Conservation (phyloP, 2,888 invertebrate species). For the Diaperis boleti region DNA sequence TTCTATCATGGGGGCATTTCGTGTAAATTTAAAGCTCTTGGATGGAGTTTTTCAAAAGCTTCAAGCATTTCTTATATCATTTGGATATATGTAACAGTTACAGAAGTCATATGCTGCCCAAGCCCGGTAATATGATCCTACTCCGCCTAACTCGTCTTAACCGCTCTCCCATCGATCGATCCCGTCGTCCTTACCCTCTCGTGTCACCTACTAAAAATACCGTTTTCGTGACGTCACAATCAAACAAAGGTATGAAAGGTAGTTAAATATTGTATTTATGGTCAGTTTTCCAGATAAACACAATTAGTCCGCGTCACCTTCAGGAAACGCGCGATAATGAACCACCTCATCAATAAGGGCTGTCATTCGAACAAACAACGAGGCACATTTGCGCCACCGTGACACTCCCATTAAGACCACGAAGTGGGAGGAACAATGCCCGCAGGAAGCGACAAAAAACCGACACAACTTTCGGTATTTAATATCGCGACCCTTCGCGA, state of each 20-base stretch:
- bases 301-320: slow-evolving; percentile 53
- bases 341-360: slow-evolving; percentile 51
- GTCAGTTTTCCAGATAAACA: slow-evolving; percentile 53
- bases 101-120: too few relatives aligned
- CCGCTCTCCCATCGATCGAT: too few relatives aligned
- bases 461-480: slow-evolving; percentile 20
- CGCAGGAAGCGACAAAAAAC: slow-evolving; percentile 33
- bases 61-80: too few relatives aligned
- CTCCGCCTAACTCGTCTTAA: too few relatives aligned
- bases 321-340: slow-evolving; percentile 52
- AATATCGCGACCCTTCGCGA: slow-evolving; percentile 20
- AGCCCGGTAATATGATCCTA: too few relatives aligned
- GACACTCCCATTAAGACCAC: slow-evolving; percentile 43
- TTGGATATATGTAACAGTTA: too few relatives aligned
- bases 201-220: neutral
- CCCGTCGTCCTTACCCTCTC: too few relatives aligned
- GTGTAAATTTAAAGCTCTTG: too few relatives aligned
- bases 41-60: too few relatives aligned
- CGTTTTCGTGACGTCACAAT: slow-evolving; percentile 15
- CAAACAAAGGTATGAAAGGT: slow-evolving; percentile 42
- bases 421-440: slow-evolving; percentile 42
- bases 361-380: slow-evolving; percentile 51
- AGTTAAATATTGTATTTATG: slow-evolving; percentile 49
- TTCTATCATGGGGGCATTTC: too few relatives aligned
- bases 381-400: slow-evolving; percentile 46